phyloP scores from a whole-genome alignment of 2,797 vertebrate genomes.

The Echiichthys vipera region DNA sequence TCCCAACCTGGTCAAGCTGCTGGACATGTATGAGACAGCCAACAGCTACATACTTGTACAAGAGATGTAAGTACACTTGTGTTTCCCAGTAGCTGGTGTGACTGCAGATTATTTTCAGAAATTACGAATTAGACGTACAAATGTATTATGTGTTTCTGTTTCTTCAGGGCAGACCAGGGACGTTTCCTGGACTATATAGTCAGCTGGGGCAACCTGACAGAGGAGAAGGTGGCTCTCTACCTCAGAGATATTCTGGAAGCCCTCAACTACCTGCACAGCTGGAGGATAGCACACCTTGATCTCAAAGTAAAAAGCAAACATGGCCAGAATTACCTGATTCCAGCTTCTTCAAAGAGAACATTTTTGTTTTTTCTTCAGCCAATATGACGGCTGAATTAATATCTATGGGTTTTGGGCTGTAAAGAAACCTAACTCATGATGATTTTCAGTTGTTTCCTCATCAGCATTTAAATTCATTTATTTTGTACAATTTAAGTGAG shows the following conservation, averaged over 20 bases:
- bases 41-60: constrained; percentile 92
- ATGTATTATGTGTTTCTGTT: constrained; percentile 8
- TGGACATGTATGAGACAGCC: constrained; percentile 94
- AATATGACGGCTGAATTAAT: not conserved
- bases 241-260: constrained; percentile 94
- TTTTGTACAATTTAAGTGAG: too few relatives aligned
- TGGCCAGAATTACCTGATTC: not conserved
- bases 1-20: constrained; percentile 92
- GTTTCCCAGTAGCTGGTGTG: not conserved
- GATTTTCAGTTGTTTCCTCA: too few relatives aligned
- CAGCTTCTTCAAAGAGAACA: not conserved
- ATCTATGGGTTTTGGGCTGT: not conserved
- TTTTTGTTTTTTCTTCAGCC: not conserved
- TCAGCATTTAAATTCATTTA: too few relatives aligned
- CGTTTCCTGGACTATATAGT: constrained; percentile 92
- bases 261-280: constrained; percentile 93
- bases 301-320: constrained; percentile 86
- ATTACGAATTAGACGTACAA: not conserved
- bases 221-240: constrained; percentile 93
- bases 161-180: constrained; percentile 91
- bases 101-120: not conserved
- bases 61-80: constrained; percentile 88
- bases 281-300: constrained; percentile 94
- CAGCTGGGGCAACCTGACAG: constrained; percentile 94
- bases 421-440: too few relatives aligned